Conservation (phyloP, 1,140 invertebrate species). For the Episyrphus balteatus region DNA sequence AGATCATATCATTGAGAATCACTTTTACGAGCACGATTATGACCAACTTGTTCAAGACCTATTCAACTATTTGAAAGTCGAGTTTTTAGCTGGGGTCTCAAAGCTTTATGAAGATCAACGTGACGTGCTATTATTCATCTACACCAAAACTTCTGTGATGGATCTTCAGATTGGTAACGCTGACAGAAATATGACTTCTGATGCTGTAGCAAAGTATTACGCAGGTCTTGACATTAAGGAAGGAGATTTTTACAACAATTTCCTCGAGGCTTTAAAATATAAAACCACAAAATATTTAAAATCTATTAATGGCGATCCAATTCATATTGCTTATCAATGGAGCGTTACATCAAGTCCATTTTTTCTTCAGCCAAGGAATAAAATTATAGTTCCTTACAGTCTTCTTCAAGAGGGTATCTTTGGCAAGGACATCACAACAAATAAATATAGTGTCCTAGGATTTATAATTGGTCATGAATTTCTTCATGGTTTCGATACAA, state of each 20-base stretch:
- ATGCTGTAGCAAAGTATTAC: conserved; percentile 16
- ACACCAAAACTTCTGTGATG: conserved; percentile 8
- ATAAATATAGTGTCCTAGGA: conserved; percentile 24
- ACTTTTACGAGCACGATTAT: conserved; percentile 10
- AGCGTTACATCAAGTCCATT: conserved; percentile 12
- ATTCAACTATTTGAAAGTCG: conserved; percentile 9
- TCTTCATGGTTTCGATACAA: conserved; percentile 25
- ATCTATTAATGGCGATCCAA: too few species aligned
- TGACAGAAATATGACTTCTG: conserved; percentile 12
- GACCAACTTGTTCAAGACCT: conserved; percentile 9
- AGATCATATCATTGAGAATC: conserved; percentile 23
- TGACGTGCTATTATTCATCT: too few species aligned
- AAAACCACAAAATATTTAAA: too few species aligned
- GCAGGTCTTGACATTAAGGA: conserved; percentile 13
- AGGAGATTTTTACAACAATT: conserved; percentile 28
- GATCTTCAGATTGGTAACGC: conserved; percentile 20
- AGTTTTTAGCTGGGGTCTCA: too few species aligned
- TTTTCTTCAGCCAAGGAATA: conserved; percentile 23
- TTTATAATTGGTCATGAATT: conserved; percentile 26
- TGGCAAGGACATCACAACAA: conserved; percentile 16
- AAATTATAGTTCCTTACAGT: conserved; percentile 24
- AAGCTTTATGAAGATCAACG: too few species aligned
- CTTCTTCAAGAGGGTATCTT: conserved; percentile 25
- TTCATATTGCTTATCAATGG: too few species aligned
- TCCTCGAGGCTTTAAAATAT: too few species aligned